Evolutionary conservation across 2,888 invertebrate species (phyloP), one percentile per base, ranked within the genome.

Genomic region (Volucella inflata): DNA sequence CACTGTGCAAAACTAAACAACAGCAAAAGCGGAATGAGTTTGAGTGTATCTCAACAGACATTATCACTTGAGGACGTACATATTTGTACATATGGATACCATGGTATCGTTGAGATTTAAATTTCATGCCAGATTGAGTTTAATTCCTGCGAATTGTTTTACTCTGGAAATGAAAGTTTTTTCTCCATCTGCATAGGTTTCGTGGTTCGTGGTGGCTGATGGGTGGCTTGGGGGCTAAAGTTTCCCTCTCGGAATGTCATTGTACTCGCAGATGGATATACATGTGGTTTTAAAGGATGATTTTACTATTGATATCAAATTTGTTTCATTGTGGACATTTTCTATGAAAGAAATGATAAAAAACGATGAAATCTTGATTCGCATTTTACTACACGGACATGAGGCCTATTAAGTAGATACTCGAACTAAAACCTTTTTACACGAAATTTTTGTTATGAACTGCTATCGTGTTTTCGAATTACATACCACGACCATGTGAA

Each of bases 91-190:
- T 1, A 12, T 11, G 21, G 3, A 30, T 36, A n/a, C 30, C 8
- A 51, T 60, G 76, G 59, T 57, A 59, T 42, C 57, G 59, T 76
- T 42, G 67, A 59, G 62, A 77, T 77, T 70, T 70, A 67, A 68
- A 68, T 51, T 76, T 76, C 59, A 67, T 67, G 60, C 67, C 76
- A 68, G 76, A 76, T 68, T 76, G 67, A 42, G 67, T 76, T 51
- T 76, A 67, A 76, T 76, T 76, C 60, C 51, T 76, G 36, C 42
- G 42, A 21, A 76, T 67, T 76, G 67, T 76, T 76, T 76, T 42
- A 38, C 48, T 75, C 38, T 11, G 71, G 42, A 50, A 75, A 16
- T 12, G 42, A 75, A 75, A 75, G 57, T 76, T 59, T 76, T 68
- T 50, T 51, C 36, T 48, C 40, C n/a, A 9, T 30, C 6, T 6